Evolutionary conservation across 2,797 vertebrate genomes (phyloP), one percentile per base, ranked within the genome.

Genomic region (Erethizon dorsatum): DNA sequence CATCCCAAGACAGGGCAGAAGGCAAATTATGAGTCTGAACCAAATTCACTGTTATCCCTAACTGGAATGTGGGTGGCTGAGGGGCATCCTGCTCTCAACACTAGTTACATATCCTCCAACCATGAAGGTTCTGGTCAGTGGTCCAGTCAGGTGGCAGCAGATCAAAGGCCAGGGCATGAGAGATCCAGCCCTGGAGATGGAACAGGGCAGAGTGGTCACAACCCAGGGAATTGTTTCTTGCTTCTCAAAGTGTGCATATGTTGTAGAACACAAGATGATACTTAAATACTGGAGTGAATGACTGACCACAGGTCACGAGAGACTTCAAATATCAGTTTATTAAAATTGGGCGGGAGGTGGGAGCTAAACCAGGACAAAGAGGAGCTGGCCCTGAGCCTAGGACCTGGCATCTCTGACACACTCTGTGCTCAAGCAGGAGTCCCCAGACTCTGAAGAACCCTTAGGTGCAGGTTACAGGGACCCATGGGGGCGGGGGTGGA

Each of bases 401-500:
- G 1, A 4, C 33, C 4, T 8, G 4, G 2, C 6, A 2, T 8
- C 1, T n/a, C n/a, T 37, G 17, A 12, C 0, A 1, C 13, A 12
- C 59, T 6, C 63, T 12, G 41, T 17, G 63, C 28, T 41, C 12
- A 56, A 37, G 17, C 5, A 9, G 45, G 57, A 12, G 8, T 1
- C 1, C 11, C 18, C n/a, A 10, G 50, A 45, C 61, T 8, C 65
- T 28, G 57, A 28, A 5, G 31, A 22, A 6, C 5, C 47, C 31
- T 57, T 18, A n/a, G 9, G 1, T 41, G 20, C 1, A 52, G 20
- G 24, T 15, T 41, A 5, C 56, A 50, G 10, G 45, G 20, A 6
- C 11, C 26, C 13, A 6, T 41, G 2, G 6, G 50, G 47, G 54
- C 28, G 54, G 31, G 54, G 0, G 37, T 7, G 83, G 15, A 9